A percentile compares a stretch with the other conserved stretches of the same genome.
Evolutionary conservation across 2,113 vertebrate genomes (phyloP).

Genomic region (Sylvilagus bachmani): DNA sequence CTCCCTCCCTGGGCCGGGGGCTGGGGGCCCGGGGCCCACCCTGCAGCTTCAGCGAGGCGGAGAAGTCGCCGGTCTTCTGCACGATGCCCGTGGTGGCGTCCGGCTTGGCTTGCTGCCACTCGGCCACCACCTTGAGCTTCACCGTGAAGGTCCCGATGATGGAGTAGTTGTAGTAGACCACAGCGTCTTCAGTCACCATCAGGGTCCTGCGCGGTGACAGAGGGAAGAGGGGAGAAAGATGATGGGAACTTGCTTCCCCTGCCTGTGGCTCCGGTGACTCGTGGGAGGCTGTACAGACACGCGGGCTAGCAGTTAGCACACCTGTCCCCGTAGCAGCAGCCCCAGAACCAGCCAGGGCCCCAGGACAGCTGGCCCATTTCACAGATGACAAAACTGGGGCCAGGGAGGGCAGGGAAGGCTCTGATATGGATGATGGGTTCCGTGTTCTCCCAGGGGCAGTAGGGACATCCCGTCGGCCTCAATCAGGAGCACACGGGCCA

Average conservation of each 20-base stretch:
- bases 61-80: constrained; percentile 89
- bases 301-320: rapidly evolving
- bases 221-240: not conserved
- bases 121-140: constrained; percentile 88
- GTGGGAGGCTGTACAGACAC: not conserved
- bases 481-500: too few relatives aligned
- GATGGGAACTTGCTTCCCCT: not conserved
- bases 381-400: not conserved
- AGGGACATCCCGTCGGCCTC: not conserved
- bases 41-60: constrained; percentile 88
- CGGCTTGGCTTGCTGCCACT: constrained; percentile 73
- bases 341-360: not conserved
- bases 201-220: constrained; percentile 85
- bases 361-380: not conserved
- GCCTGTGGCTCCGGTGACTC: not conserved
- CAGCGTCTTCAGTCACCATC: constrained; percentile 88
- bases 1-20: not conserved
- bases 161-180: constrained; percentile 89
- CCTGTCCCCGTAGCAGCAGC: not conserved
- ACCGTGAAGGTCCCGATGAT: constrained; percentile 88
- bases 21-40: constrained; percentile 82
- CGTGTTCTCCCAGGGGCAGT: not conserved
- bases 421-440: not conserved
- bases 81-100: not conserved
- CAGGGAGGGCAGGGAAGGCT: not conserved